Base-by-base conservation (phyloP, 1,140 invertebrate species). In the Meloidogyne exigua region DNA sequence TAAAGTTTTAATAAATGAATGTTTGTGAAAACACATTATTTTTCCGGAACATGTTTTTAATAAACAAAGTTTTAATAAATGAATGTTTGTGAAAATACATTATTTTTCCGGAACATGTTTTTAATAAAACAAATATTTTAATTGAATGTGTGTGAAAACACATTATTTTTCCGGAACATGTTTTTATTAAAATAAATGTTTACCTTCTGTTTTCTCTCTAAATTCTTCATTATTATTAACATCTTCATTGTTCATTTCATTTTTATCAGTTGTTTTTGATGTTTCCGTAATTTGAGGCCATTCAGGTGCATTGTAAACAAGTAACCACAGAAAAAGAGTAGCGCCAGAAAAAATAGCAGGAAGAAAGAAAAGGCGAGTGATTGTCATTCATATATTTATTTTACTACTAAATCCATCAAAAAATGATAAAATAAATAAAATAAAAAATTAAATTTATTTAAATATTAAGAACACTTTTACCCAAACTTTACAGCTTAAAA, bases 261-360 rank as follows among this genome's bases (percentile, higher is more conserved):
- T 21, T 49, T 75, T 68, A 64, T 32, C 25, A 75, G 28, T 28
- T 65, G n/a, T 18, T 67, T 66, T 76, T 64, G 79, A 32, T 79
- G 70, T 84, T 74, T 26, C 69, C 49, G 23, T 78, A 36, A 21
- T 57, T 57, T 57, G 49, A n/a, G 49, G 49, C 85, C 85, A 87
- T 32, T 80, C 86, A 10, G 85, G 86, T 26, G 85, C 86, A 28
- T 75, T 76, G 62, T 57, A 79, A 21, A 87, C 78, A 75, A 87
- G 79, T 23, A 82, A 76, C 83, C 83, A 87, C 49, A 87, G 44
- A 11, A 78, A 79, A 18, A 87, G 64, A 3, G 86, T 88, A 12
- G 85, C 78, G 23, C 75, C 57, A 49, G 69, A 79, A 77, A 87
- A 87, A 28, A 87, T 87, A 57, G 76, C 81, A 25, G 86, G 85